These are phyloP conservation scores for Antitype chi DNA, from an alignment of 2,888 invertebrate genomes.

Conservation along the genomic window DNA sequence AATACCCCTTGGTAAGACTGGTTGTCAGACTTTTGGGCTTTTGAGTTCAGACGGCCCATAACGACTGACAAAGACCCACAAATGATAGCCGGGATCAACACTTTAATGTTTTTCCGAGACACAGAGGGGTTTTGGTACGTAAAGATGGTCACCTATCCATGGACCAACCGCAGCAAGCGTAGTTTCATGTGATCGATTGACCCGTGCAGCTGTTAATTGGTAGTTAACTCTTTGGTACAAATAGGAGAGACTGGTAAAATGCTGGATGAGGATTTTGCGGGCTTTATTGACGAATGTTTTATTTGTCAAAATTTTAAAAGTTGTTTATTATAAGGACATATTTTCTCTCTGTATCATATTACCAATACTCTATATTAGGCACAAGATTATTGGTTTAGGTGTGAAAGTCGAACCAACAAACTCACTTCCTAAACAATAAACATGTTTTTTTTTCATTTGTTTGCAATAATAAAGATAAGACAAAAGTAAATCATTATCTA, in stretches of 20 bases:
- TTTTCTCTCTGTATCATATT: too few species aligned
- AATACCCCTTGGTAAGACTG: too few species aligned
- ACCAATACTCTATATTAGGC: neutral
- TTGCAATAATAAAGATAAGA: neutral
- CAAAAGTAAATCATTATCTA: slow-evolving; percentile 3
- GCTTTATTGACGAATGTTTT: neutral
- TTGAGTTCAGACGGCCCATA: too few species aligned
- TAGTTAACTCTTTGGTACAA: neutral
- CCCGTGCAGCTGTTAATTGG: too few species aligned
- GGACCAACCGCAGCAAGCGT: too few species aligned
- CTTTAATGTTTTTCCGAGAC: too few species aligned
- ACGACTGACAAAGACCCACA: too few species aligned
- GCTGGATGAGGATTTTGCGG: neutral
- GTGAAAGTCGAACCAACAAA: neutral
- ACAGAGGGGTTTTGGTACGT: too few species aligned
- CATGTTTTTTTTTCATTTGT: neutral
- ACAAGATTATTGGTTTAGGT: neutral
- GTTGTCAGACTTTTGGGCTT: too few species aligned
- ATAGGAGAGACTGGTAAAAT: neutral
- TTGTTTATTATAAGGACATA: rapidly evolving
- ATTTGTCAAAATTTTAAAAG: neutral
- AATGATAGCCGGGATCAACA: too few species aligned
- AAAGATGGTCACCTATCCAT: too few species aligned
- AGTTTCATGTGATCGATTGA: too few species aligned
- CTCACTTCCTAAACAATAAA: neutral